Percentiles rank a stretch among this genome's conserved stretches.
These are phyloP conservation scores for Clarias macrocephalus DNA, from an alignment of 2,113 vertebrate species.

Conservation along the genomic window DNA sequence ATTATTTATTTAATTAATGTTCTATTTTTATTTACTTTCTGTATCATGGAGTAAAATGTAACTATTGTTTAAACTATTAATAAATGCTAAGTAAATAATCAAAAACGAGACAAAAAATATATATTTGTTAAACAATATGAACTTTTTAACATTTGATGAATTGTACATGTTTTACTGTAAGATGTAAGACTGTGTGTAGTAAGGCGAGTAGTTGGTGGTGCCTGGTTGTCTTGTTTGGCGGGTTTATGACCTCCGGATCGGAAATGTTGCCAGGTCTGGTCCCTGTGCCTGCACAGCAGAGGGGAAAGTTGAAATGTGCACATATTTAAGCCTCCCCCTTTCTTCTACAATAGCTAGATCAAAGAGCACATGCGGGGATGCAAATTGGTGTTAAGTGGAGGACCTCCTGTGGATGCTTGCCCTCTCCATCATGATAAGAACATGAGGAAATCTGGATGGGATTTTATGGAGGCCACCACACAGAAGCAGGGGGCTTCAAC, in stretches of 20 bases:
- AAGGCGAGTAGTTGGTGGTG: constrained; percentile 22
- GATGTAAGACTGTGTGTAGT: background rate
- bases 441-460: constrained; percentile 53
- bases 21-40: background rate
- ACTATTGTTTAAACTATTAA: background rate
- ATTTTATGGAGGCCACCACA: constrained; percentile 59
- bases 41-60: background rate
- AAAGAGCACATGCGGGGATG: constrained; percentile 62
- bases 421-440: constrained; percentile 58
- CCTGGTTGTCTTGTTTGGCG: constrained; percentile 42
- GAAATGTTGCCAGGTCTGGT: constrained; percentile 49
- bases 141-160: background rate
- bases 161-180: background rate
- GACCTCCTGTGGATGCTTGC: constrained; percentile 55
- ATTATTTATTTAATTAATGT: background rate
- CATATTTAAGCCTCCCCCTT: constrained; percentile 57
- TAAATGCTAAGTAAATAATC: background rate
- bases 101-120: background rate
- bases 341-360: constrained; percentile 51
- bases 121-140: background rate
- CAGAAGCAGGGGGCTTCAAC: constrained; percentile 48
- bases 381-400: constrained; percentile 58
- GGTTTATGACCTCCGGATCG: constrained; percentile 50
- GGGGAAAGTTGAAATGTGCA: constrained; percentile 50
- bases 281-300: constrained; percentile 42